phyloP scores from a whole-genome alignment of 1,140 invertebrate species.

The Dufourea novaeangliae region DNA sequence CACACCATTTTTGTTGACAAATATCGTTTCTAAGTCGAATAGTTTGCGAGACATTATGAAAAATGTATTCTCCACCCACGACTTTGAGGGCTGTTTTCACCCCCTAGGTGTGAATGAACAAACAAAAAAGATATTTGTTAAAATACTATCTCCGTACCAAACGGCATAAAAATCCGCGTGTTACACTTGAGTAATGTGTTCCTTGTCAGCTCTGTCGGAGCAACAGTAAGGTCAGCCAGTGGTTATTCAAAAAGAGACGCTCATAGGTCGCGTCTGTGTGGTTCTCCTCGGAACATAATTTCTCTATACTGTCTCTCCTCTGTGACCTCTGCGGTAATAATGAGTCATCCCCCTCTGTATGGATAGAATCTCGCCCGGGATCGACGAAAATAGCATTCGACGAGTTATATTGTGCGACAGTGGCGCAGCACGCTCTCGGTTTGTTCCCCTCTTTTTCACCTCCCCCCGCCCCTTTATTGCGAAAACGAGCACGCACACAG shows the following conservation, averaged over 20 bases:
- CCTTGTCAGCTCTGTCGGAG: slow-evolving; percentile 27
- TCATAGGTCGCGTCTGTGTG: slow-evolving; percentile 21
- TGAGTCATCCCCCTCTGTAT: slow-evolving; percentile 48
- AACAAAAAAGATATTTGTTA: too few relatives aligned
- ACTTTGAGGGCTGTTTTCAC: too few relatives aligned
- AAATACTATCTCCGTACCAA: too few relatives aligned
- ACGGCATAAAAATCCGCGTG: too few relatives aligned
- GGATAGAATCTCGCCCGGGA: slow-evolving; percentile 48
- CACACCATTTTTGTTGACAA: too few relatives aligned
- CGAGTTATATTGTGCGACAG: slow-evolving; percentile 31
- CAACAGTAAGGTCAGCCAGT: slow-evolving; percentile 33
- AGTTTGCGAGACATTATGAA: too few relatives aligned
- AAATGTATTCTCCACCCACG: too few relatives aligned
- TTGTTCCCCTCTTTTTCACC: too few relatives aligned
- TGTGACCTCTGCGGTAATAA: slow-evolving; percentile 50
- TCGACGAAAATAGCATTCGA: slow-evolving; percentile 53
- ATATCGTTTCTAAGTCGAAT: too few relatives aligned
- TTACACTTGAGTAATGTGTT: too few relatives aligned
- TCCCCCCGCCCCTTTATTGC: too few relatives aligned
- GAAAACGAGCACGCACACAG: slow-evolving; percentile 27
- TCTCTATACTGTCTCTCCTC: slow-evolving; percentile 3
- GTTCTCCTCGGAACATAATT: slow-evolving; percentile 40
- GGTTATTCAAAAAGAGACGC: slow-evolving; percentile 49
- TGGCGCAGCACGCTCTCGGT: background rate
- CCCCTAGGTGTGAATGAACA: too few relatives aligned